Evolutionary conservation across 2,113 vertebrate genomes (phyloP).

Genomic region (Xenopus borealis): DNA sequence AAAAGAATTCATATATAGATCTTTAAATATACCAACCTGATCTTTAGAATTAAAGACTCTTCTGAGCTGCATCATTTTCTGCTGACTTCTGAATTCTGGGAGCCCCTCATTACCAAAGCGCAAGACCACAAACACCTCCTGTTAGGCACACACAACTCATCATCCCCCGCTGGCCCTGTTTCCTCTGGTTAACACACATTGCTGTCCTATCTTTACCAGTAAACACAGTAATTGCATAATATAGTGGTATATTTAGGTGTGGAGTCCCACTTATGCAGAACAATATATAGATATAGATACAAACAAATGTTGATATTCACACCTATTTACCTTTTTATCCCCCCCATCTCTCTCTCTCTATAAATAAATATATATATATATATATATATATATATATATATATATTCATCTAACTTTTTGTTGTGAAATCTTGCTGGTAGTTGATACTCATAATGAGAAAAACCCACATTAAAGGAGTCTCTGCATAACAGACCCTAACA

Average conservation of each 20-base stretch:
- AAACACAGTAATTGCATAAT: constrained; percentile 37
- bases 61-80: constrained; percentile 20
- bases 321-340: background rate
- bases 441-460: background rate
- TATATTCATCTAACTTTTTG: constrained; percentile 2
- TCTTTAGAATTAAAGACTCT: background rate
- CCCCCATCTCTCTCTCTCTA: too few relatives aligned
- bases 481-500: background rate
- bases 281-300: constrained; percentile 2
- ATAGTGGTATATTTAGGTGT: constrained; percentile 28
- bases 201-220: constrained; percentile 35
- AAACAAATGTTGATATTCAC: background rate
- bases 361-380: too few relatives aligned
- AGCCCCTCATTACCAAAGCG: constrained; percentile 18
- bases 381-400: background rate
- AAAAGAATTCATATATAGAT: too few relatives aligned
- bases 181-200: constrained; percentile 42
- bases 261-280: constrained; percentile 33
- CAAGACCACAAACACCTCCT: constrained; percentile 38
- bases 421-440: background rate
- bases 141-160: constrained; percentile 7
- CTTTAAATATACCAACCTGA: too few relatives aligned
- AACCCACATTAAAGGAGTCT: background rate
- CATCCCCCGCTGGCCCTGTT: constrained; percentile 14
- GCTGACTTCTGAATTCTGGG: constrained; percentile 30